Evolutionary conservation across 2,888 invertebrate genomes (phyloP), one percentile per base, ranked within the genome.

Genomic region (Ochropacha duplaris): DNA sequence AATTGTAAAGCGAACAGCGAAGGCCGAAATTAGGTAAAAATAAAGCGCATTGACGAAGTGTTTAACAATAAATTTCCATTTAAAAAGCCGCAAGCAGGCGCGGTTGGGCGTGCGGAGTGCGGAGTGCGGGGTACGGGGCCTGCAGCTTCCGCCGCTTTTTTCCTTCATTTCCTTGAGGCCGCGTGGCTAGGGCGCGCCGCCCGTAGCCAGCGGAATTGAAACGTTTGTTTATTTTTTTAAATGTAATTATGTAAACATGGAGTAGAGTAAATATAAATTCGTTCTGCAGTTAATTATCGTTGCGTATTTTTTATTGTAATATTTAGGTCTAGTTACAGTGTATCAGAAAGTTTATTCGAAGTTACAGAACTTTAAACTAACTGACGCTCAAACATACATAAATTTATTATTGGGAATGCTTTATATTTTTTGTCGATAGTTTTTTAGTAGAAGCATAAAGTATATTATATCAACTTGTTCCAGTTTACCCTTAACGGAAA

Each of bases 11-110:
- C 39, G 68, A 70, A 72, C 75, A 72, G 73, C 66, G 70, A 71
- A 74, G 69, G 73, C 68, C 65, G 66, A 71, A 79, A 83, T 81
- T 85, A 83, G 82, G 84, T 84, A 85, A 81, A 12, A 81, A 86
- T 86, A 79, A 79, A 88, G 78, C 79, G 81, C 84, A 86, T 89
- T 87, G 92, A 90, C 90, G 90, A 88, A 92, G 90, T 92, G 90
- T 89, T 91, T 87, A 88, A 91, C 90, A 91, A 92, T 92, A 92
- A 91, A 92, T 92, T 91, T 92, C 90, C 91, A 91, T 92, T 92
- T 92, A 92, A 91, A 92, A 91, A 89, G 90, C 91, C 89, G 79
- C 90, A 90, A 89, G 86, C 86, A 60, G 75, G 60, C 59, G 61
- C 61, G 69, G 75, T 65, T 64, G 24, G 59, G 66, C 58, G 55